Percentiles rank a stretch among this genome's conserved stretches.
Evolutionary conservation across 2,888 invertebrate species (phyloP).

Genomic region (Amiota communis): DNA sequence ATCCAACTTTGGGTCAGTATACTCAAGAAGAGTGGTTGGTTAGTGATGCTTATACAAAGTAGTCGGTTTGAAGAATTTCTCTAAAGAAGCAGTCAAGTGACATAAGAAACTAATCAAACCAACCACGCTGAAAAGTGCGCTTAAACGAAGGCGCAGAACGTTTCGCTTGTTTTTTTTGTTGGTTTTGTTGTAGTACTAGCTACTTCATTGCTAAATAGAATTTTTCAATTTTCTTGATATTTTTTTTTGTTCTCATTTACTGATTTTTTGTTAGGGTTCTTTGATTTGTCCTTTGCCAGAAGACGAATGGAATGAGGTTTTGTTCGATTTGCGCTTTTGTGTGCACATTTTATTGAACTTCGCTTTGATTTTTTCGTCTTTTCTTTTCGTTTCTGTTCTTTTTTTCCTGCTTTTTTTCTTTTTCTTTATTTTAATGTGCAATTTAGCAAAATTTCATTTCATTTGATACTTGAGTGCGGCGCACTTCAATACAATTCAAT

Average conservation of each 20-base stretch:
- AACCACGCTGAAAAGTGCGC: too few relatives aligned
- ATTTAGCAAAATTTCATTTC: slow-evolving; percentile 51
- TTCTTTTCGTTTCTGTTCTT: slow-evolving; percentile 34
- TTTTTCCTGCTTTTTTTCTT: neutral
- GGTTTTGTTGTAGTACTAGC: slow-evolving; percentile 6
- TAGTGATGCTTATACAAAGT: too few relatives aligned
- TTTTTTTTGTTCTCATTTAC: slow-evolving; percentile 40
- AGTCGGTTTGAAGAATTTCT: too few relatives aligned
- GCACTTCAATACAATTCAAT: slow-evolving; percentile 9
- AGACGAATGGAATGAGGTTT: too few relatives aligned
- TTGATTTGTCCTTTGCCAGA: slow-evolving; percentile 30
- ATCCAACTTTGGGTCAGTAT: neutral
- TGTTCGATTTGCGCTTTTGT: slow-evolving; percentile 44
- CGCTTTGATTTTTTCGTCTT: slow-evolving; percentile 45
- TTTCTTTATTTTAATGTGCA: slow-evolving; percentile 55
- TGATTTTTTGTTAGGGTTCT: slow-evolving; percentile 5
- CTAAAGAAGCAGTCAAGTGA: too few relatives aligned
- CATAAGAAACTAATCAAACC: too few relatives aligned
- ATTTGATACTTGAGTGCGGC: slow-evolving; percentile 43
- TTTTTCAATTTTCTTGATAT: slow-evolving; percentile 52
- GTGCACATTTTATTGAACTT: slow-evolving; percentile 39
- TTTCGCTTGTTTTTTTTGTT: slow-evolving; percentile 17
- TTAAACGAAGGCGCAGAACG: too few relatives aligned
- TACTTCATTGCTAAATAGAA: slow-evolving; percentile 63
- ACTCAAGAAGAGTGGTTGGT: too few relatives aligned